Evolutionary conservation across 2,888 invertebrate genomes (phyloP).

Genomic region (Campoletis raptor): DNA sequence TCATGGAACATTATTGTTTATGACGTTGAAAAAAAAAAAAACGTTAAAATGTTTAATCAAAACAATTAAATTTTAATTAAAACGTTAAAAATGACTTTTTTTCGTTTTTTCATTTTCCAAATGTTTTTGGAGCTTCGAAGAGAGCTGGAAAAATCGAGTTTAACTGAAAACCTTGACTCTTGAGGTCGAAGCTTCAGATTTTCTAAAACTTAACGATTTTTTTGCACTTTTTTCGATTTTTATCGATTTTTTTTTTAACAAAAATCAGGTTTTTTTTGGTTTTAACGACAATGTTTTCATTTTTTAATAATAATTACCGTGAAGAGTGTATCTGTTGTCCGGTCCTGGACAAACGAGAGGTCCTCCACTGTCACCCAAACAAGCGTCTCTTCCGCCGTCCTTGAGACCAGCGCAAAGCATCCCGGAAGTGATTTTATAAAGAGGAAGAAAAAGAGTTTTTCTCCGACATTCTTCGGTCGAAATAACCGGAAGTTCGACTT

Average conservation of each 20-base stretch:
- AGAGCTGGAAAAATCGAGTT: no score
- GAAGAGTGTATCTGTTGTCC: constrained; percentile 81
- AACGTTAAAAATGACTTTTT: not conserved
- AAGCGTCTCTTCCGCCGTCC: constrained; percentile 92
- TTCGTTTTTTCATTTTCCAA: not conserved
- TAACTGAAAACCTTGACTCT: no score
- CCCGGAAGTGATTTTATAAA: constrained; percentile 92
- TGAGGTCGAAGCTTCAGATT: no score
- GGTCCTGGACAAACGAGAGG: constrained; percentile 91
- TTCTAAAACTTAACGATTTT: no score
- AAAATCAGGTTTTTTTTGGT: not conserved
- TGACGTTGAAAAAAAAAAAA: no score
- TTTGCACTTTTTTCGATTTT: no score
- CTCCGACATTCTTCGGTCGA: constrained; percentile 92
- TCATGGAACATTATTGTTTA: no score
- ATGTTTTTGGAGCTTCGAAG: not conserved
- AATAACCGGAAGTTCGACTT: constrained; percentile 92
- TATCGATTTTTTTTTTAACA: not conserved
- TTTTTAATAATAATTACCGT: constrained; percentile 73
- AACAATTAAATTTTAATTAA: no score
- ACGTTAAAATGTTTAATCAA: no score
- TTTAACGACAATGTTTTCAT: not conserved
- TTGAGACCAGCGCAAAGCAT: constrained; percentile 94
- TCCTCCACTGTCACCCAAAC: constrained; percentile 92
- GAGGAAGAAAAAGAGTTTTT: constrained; percentile 90